Evolutionary conservation across 2,797 vertebrate species (phyloP), one percentile per base, ranked within the genome.

Genomic region (Cyclura pinguis): DNA sequence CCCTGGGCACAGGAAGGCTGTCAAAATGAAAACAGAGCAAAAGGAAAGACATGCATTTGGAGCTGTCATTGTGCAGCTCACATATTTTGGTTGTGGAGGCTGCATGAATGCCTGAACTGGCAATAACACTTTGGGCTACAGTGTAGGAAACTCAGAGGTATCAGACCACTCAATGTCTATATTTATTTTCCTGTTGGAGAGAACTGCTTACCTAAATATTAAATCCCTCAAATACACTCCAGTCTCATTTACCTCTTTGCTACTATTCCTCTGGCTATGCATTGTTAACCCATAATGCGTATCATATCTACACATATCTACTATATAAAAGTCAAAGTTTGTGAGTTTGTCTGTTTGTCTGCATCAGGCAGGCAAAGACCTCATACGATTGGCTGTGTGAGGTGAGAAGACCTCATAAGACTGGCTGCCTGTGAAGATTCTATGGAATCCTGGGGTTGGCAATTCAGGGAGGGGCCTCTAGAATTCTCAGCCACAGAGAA

Each of bases 21-120:
- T 89, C 94, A 91, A 38, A 86, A 27, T 94, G 89, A 32, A 86
- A 24, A 1, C 24, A 81, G 74, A 85, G n/a, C 84, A 13, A 80
- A 69, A 87, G 55, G 78, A 85, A 80, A 92, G 91, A 92, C 91
- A 88, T 77, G 18, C 80, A 76, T 85, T 57, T 74, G 27, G 77
- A 93, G 74, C 92, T 90, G 81, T 92, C 92, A 85, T 90, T 81
- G 16, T 20, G 32, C 87, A 29, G 20, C 42, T 78, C 67, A 80
- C 52, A 8, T 77, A 29, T 47, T 87, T 94, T 90, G 89, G 69
- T 84, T 50, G 72, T 57, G 85, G 76, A 86, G 92, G 80, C 52
- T 85, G 84, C 87, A 85, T 93, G 92, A 95, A 92, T 91, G 59
- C 89, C 88, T 95, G 92, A 90, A 91, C 94, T 74, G 80, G 67